phyloP scores from a whole-genome alignment of 2,888 invertebrate species.

The Pyrrhosoma nymphula region DNA sequence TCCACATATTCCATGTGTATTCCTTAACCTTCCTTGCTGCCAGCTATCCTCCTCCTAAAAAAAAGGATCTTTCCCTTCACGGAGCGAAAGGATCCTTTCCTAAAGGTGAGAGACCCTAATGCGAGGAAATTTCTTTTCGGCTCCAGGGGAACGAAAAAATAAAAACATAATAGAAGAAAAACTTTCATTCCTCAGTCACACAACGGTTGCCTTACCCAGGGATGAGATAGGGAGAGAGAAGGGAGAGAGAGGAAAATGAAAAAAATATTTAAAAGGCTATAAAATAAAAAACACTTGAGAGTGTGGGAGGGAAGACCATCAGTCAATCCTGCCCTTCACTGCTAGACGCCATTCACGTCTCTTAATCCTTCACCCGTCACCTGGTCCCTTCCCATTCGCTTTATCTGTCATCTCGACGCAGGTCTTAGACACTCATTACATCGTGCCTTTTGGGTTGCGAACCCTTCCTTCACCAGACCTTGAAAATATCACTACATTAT shows the following conservation, averaged over 20 bases:
- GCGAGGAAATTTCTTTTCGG: neutral
- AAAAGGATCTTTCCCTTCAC: neutral
- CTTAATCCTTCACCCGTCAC: neutral
- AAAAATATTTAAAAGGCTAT: no score
- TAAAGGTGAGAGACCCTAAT: neutral
- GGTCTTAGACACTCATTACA: neutral
- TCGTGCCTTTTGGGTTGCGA: neutral
- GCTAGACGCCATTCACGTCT: neutral
- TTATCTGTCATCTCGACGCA: neutral
- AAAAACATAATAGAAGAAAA: neutral
- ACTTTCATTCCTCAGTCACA: no score
- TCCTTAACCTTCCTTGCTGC: neutral
- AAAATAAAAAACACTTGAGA: neutral
- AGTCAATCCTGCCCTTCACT: neutral
- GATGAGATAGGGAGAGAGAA: neutral
- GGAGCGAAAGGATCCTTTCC: neutral
- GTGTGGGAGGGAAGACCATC: neutral
- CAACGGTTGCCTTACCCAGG: neutral
- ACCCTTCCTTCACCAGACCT: neutral
- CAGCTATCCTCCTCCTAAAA: neutral
- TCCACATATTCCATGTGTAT: no score
- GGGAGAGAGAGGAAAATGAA: neutral
- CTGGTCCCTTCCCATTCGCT: neutral
- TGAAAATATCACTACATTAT: no score
- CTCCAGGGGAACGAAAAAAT: neutral